These are phyloP conservation scores for Apamea crenata DNA, from an alignment of 2,888 invertebrate genomes.

Conservation along the genomic window DNA sequence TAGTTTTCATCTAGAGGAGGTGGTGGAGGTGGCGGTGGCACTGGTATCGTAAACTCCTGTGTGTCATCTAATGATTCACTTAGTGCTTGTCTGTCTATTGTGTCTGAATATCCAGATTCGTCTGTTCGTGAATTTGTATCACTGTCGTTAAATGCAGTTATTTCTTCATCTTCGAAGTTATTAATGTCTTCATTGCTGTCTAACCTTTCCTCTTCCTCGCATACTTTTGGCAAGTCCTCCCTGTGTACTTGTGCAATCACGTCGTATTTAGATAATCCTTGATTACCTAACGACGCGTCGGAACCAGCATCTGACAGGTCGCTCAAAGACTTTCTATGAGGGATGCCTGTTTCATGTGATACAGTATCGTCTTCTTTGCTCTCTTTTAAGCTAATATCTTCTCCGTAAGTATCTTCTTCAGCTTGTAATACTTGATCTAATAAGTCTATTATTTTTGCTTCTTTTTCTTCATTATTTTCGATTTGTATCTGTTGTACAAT, in stretches of 20 bases:
- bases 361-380: constrained; percentile 70
- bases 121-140: constrained; percentile 86
- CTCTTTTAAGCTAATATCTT: constrained; percentile 80
- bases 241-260: constrained; percentile 90
- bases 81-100: constrained; percentile 80
- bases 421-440: constrained; percentile 88
- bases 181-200: constrained; percentile 66
- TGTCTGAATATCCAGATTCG: constrained; percentile 88
- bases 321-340: constrained; percentile 83
- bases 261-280: constrained; percentile 88
- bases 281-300: constrained; percentile 85
- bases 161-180: constrained; percentile 75
- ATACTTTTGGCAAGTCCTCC: constrained; percentile 87
- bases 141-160: constrained; percentile 83
- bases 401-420: constrained; percentile 86
- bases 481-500: constrained; percentile 79
- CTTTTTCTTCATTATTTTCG: constrained; percentile 85
- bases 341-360: constrained; percentile 68
- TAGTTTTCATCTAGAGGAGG: constrained; percentile 82
- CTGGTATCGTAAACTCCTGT: constrained; percentile 80
- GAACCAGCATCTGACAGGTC: constrained; percentile 87
- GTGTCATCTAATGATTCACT: constrained; percentile 78
- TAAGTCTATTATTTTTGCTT: constrained; percentile 87
- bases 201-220: constrained; percentile 82
- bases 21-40: constrained; percentile 68